These are phyloP conservation scores for Carassius gibelio DNA, from an alignment of 2,113 vertebrate species.

Conservation along the genomic window DNA sequence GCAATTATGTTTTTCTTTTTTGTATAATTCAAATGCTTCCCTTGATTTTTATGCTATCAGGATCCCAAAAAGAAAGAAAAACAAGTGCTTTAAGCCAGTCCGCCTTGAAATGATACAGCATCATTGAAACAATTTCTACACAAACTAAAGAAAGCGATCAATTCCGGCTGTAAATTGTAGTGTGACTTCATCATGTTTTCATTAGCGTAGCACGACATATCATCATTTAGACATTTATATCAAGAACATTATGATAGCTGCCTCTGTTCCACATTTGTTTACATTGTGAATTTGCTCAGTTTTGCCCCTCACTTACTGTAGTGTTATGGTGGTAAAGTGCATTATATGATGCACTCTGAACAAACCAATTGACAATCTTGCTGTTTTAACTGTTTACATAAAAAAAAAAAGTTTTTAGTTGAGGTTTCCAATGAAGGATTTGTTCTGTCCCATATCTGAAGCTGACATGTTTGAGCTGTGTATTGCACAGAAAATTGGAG, in stretches of 20 bases:
- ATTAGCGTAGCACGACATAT: background rate
- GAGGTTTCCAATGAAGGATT: slow-evolving; percentile 56
- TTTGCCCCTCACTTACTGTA: background rate
- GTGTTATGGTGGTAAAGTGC: slow-evolving; percentile 2
- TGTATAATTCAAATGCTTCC: slow-evolving; percentile 44
- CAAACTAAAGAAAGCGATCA: slow-evolving; percentile 1
- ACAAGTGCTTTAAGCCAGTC: slow-evolving; percentile 78
- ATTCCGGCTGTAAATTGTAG: background rate
- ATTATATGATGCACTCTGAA: slow-evolving; percentile 46
- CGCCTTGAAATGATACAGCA: slow-evolving; percentile 61
- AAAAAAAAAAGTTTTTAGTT: background rate
- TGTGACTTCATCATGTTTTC: slow-evolving; percentile 12
- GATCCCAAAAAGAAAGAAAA: slow-evolving; percentile 46
- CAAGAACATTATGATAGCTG: background rate
- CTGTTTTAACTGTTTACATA: slow-evolving; percentile 68
- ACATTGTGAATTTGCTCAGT: slow-evolving; percentile 1
- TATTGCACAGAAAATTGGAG: background rate
- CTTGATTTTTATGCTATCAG: slow-evolving; percentile 65
- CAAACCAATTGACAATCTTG: slow-evolving; percentile 74
- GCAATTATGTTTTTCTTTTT: slow-evolving; percentile 66
- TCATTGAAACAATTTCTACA: slow-evolving; percentile 9
- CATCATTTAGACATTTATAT: no score
- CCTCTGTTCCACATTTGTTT: background rate
- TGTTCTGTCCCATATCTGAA: slow-evolving; percentile 11
- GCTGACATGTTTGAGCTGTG: no score